Percentiles rank a stretch among this genome's conserved stretches.
phyloP scores from a whole-genome alignment of 2,797 vertebrate species.

The Anguilla anguilla region DNA sequence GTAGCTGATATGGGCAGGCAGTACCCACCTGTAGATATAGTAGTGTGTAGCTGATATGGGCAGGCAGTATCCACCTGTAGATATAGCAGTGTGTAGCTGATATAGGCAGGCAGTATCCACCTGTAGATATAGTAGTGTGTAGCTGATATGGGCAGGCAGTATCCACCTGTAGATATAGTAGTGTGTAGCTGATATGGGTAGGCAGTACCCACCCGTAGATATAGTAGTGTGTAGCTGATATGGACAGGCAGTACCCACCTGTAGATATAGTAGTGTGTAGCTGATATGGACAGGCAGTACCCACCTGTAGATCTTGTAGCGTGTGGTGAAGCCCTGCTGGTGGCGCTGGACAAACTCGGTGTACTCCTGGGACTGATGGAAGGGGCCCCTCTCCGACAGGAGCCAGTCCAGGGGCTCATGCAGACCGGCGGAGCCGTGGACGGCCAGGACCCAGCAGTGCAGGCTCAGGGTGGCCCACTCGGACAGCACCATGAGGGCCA shows the following conservation, averaged over 20 bases:
- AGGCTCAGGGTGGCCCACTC: slow-evolving; percentile 66
- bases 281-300: neutral
- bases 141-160: neutral
- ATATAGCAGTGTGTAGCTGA: neutral
- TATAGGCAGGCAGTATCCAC: neutral
- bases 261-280: neutral
- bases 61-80: neutral
- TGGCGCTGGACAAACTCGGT: slow-evolving; percentile 77
- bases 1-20: neutral
- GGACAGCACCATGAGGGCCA: slow-evolving; percentile 66
- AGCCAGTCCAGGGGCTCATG: slow-evolving; percentile 74
- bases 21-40: neutral
- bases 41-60: neutral
- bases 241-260: neutral
- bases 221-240: neutral
- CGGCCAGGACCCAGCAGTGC: slow-evolving; percentile 61
- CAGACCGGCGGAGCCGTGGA: neutral
- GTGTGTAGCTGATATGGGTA: neutral
- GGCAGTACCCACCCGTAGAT: neutral
- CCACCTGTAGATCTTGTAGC: slow-evolving; percentile 82
- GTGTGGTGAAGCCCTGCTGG: slow-evolving; percentile 80
- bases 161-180: neutral
- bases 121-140: neutral
- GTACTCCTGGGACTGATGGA: slow-evolving; percentile 77
- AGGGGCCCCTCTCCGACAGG: slow-evolving; percentile 77